Base-by-base conservation (phyloP, 2,888 invertebrate species). In the Anthophora plumipes region DNA sequence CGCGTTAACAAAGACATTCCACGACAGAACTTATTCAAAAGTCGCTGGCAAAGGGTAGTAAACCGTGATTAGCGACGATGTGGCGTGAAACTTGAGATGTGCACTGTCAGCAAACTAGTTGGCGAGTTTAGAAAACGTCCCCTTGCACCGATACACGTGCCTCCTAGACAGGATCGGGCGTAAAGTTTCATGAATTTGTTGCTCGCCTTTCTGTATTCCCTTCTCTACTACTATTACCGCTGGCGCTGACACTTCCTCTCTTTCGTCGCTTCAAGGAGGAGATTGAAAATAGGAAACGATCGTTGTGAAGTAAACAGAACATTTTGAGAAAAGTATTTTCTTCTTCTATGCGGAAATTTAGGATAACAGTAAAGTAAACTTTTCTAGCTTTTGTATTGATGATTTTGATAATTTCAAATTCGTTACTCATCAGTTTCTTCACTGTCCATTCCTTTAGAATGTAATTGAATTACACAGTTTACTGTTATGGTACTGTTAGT, bases 1-100 rank as follows among this genome's bases (percentile, higher is more conserved):
- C 71, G 37, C 66, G 78, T 80, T 78, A 80, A 80, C 79, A 71
- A 78, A 80, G 79, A 71, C 79, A 64, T 80, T 60, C 48, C 31
- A 25, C 12, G 41, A 17, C 31, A 50, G 31, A 64, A 80, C 79
- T 80, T 80, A 78, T 80, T 67, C 54, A 54, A 46, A 80, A 80
- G 80, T 79, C 67, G 25, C 48, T 11, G 43, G 7, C 52, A 11
- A 46, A 9, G 52, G n/a, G 67, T 80, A 68, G 66, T 80, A 72
- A 80, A 72, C 67, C 66, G 54, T 80, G 79, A 78, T 80, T 80
- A 80, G 66, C 54, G 37, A 50, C 60, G 54, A 63, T 41, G 41
- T 8, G 14, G 25, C 63, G 78, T 41, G 48, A 66, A 77, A 50
- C 78, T 54, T 52, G 20, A 25, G 57, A 57, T 8, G 70, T 12